A percentile compares a stretch with the other conserved stretches of the same genome.
Conservation (phyloP, 30 jellyfish, hydroid and myxozoan species). For the Clytia hemisphaerica region DNA sequence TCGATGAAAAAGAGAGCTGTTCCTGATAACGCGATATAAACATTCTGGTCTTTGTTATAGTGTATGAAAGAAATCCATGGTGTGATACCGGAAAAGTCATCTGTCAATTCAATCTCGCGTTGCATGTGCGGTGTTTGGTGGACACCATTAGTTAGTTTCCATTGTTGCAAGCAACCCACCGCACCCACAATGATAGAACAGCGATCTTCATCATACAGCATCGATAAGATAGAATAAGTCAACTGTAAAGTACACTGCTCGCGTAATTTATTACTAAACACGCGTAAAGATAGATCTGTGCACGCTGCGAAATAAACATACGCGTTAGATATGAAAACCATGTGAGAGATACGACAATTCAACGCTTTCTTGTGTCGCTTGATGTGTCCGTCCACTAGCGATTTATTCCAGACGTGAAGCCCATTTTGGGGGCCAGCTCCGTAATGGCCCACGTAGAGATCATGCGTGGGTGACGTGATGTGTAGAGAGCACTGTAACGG, state of each 20-base stretch:
- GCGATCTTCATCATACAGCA: conserved; percentile 40
- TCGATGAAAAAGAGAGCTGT: conserved; percentile 50
- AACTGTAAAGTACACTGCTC: conserved; percentile 42
- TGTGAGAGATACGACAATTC: conserved; percentile 28
- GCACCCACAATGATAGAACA: conserved; percentile 47
- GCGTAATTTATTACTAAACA: conserved; percentile 43
- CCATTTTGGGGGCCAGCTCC: conserved; percentile 73
- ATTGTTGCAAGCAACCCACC: conserved; percentile 57
- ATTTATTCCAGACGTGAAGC: conserved; percentile 44
- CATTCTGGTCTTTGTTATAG: conserved; percentile 24
- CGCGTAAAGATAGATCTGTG: conserved; percentile 61
- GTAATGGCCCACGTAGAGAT: conserved; percentile 53
- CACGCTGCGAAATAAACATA: conserved; percentile 61
- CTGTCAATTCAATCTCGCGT: conserved; percentile 21
- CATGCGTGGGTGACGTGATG: conserved; percentile 21
- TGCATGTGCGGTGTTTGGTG: conserved; percentile 54
- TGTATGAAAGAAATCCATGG: conserved; percentile 65
- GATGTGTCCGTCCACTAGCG: not conserved
- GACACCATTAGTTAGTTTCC: conserved; percentile 44
- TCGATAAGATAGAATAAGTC: conserved; percentile 44
- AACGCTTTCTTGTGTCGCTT: conserved; percentile 11
- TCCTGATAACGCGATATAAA: conserved; percentile 58
- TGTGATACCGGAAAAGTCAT: conserved; percentile 1
- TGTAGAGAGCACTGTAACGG: conserved; percentile 54
- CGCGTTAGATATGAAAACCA: conserved; percentile 31